A percentile compares a stretch with the other conserved stretches of the same genome.
Evolutionary conservation across 2,797 vertebrate genomes (phyloP).

Genomic region (Lemur catta): DNA sequence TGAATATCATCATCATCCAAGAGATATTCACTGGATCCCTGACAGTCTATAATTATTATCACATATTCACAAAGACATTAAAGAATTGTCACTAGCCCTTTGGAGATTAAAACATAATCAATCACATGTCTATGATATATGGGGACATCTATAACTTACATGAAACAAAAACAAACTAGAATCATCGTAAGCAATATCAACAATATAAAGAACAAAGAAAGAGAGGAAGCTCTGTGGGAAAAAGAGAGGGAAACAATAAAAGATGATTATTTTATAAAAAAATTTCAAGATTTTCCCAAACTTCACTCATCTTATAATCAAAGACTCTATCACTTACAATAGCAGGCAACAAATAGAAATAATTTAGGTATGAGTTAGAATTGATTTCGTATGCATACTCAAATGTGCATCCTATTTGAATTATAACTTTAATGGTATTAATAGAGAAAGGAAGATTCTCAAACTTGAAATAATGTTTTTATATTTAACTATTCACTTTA

Average conservation of each 20-base stretch:
- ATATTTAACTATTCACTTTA: neutral
- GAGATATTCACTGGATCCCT: neutral
- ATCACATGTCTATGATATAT: neutral
- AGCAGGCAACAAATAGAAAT: neutral
- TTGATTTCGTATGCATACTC: neutral
- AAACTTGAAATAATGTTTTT: neutral
- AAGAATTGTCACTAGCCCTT: neutral
- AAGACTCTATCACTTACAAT: neutral
- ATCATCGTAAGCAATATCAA: neutral
- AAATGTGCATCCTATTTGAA: neutral
- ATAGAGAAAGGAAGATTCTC: neutral
- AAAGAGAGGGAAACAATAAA: neutral
- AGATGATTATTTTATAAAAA: neutral
- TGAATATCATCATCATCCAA: neutral
- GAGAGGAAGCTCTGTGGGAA: neutral
- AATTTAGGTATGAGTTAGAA: neutral
- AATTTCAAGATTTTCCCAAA: neutral
- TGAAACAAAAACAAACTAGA: neutral
- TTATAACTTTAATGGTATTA: neutral
- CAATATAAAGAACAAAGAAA: neutral
- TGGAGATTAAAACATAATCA: neutral
- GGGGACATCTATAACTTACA: neutral
- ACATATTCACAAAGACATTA: neutral
- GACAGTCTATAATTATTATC: neutral
- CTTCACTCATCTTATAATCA: neutral